These are phyloP conservation scores for Henricia sp. DNA, from an alignment of 53 echinoderm and acorn worm genomes.

Conservation along the genomic window DNA sequence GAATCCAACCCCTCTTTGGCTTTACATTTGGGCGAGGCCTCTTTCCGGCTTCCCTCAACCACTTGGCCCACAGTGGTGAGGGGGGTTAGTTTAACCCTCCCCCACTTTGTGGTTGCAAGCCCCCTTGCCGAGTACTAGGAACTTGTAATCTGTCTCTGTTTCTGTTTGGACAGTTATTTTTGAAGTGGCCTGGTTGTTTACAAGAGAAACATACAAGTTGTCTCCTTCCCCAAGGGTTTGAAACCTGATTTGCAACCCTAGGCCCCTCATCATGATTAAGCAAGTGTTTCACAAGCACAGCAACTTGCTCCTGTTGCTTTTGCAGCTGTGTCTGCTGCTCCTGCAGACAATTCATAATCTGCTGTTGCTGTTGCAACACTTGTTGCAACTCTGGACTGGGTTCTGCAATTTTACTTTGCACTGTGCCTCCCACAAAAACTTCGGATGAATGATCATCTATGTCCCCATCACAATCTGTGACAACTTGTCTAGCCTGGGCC, in stretches of 20 bases:
- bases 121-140: not conserved
- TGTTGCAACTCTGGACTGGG: not conserved
- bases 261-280: not conserved
- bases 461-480: too few species aligned
- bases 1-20: not conserved
- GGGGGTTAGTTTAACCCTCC: not conserved
- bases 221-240: not conserved
- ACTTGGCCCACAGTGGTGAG: too few species aligned
- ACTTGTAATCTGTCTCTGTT: not conserved
- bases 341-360: not conserved
- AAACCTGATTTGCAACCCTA: not conserved
- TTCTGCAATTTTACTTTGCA: not conserved
- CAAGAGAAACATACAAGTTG: not conserved
- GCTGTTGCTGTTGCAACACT: not conserved
- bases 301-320: not conserved
- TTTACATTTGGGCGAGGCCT: not conserved
- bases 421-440: not conserved
- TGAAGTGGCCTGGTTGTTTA: not conserved
- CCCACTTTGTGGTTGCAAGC: not conserved
- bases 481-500: not conserved
- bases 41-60: not conserved
- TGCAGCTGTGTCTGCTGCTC: not conserved
- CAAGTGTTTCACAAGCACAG: not conserved
- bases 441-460: not conserved
- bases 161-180: not conserved